phyloP scores from a whole-genome alignment of 2,797 vertebrate species.

The Onychomys leucogaster region DNA sequence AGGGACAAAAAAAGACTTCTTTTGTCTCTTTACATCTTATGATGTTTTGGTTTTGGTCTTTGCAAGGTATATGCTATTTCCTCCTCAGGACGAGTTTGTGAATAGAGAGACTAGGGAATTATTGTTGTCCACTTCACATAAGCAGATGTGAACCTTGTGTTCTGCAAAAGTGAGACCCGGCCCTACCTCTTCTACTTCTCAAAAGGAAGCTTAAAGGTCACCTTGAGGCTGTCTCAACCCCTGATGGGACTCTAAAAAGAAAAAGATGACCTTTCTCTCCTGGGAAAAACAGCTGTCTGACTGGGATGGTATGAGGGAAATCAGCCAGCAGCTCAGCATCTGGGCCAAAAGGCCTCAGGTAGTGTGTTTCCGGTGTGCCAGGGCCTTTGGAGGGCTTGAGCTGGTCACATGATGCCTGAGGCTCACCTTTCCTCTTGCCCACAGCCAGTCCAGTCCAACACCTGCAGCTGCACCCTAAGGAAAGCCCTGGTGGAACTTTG shows the following conservation, averaged over 20 bases:
- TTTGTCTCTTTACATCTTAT: constrained; percentile 63
- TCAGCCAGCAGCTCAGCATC: background rate
- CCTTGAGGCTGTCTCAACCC: constrained; percentile 68
- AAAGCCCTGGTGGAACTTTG: background rate
- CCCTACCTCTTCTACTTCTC: background rate
- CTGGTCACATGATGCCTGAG: background rate
- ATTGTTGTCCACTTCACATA: background rate
- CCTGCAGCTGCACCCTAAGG: background rate
- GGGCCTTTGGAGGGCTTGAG: background rate
- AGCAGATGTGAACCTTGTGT: background rate
- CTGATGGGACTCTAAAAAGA: constrained; percentile 41
- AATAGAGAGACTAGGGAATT: background rate
- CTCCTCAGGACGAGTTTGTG: background rate
- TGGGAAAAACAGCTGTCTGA: background rate
- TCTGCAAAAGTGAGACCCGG: constrained; percentile 34
- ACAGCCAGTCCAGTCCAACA: no score
- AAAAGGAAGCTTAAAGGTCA: constrained; percentile 64
- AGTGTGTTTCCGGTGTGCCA: background rate
- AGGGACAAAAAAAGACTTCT: constrained; percentile 52
- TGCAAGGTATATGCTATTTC: constrained; percentile 49
- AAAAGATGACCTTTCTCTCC: constrained; percentile 57
- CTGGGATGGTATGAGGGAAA: background rate
- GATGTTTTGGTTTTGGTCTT: constrained; percentile 58
- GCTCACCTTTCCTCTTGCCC: background rate
- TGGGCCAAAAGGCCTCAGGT: background rate